Percentiles rank a stretch among this genome's conserved stretches.
Conservation (phyloP, 2,888 invertebrate genomes). For the Frankliniella fusca region DNA sequence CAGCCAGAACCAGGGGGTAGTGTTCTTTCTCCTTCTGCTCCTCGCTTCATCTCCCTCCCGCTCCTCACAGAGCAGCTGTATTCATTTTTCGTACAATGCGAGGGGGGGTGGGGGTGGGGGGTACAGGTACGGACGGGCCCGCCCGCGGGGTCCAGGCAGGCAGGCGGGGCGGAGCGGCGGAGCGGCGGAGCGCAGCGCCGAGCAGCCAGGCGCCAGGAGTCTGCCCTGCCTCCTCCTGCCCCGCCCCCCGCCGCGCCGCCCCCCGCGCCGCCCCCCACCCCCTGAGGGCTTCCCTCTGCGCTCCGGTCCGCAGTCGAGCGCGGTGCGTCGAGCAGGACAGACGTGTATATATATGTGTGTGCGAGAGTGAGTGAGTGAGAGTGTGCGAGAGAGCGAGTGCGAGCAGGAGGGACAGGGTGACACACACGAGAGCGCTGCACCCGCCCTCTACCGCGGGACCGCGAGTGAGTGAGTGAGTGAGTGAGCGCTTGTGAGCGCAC, state of each 20-base stretch:
- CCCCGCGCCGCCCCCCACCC: neutral
- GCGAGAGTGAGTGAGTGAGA: neutral
- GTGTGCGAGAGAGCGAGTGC: neutral
- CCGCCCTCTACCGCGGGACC: too few species aligned
- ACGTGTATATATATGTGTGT: neutral
- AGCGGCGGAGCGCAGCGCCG: neutral
- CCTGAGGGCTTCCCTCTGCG: neutral
- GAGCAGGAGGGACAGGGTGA: neutral
- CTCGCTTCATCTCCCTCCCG: too few species aligned
- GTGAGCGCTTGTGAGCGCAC: neutral
- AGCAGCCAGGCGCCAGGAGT: constrained; percentile 15
- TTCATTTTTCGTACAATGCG: neutral
- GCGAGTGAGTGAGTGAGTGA: neutral
- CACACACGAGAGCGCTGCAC: too few species aligned
- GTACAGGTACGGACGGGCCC: neutral
- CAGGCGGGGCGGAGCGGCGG: neutral
- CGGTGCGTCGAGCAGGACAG: constrained; percentile 2
- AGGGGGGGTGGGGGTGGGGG: neutral
- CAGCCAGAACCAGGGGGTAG: too few species aligned
- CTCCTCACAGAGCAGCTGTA: too few species aligned
- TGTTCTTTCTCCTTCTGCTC: too few species aligned
- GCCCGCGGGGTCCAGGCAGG: neutral
- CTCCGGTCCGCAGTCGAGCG: constrained; percentile 14
- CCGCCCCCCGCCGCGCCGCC: neutral
- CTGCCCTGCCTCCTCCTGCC: neutral